Conservation (phyloP, 2,113 vertebrate genomes). For the Narcine bancroftii region DNA sequence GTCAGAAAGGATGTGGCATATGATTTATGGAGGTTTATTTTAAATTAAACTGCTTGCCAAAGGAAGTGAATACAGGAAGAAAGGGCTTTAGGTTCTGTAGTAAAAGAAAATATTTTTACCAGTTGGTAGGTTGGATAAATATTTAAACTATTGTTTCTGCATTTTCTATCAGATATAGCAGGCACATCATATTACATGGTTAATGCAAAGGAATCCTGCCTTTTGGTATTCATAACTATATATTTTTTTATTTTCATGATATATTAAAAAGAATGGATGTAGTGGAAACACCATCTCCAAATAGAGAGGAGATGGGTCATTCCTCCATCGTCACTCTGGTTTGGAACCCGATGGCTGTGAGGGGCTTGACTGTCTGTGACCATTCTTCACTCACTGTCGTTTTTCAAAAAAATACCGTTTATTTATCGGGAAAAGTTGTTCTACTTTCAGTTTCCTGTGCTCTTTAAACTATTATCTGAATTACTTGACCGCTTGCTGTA, state of each 20-base stretch:
- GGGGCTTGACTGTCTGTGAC: no score
- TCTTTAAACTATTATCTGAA: no score
- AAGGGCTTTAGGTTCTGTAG: not conserved
- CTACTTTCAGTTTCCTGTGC: no score
- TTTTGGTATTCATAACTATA: not conserved
- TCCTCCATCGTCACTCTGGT: no score
- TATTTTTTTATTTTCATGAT: not conserved
- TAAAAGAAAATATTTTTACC: not conserved
- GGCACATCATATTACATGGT: not conserved
- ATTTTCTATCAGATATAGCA: not conserved
- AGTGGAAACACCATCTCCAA: no score
- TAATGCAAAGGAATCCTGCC: not conserved
- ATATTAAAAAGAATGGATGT: no score
- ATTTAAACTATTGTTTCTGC: not conserved
- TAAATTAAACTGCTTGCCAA: not conserved
- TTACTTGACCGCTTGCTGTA: no score
- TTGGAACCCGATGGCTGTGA: no score
- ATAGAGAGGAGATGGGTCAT: no score
- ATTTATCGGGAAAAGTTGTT: no score
- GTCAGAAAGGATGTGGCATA: not conserved
- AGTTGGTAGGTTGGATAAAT: constrained; percentile 4
- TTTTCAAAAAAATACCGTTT: no score
- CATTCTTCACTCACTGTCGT: no score
- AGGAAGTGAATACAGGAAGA: not conserved
- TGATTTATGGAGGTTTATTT: not conserved